A percentile compares a stretch with the other conserved stretches of the same genome.
phyloP scores from a whole-genome alignment of 2,888 invertebrate genomes.

The Malthinus seriepunctatus region DNA sequence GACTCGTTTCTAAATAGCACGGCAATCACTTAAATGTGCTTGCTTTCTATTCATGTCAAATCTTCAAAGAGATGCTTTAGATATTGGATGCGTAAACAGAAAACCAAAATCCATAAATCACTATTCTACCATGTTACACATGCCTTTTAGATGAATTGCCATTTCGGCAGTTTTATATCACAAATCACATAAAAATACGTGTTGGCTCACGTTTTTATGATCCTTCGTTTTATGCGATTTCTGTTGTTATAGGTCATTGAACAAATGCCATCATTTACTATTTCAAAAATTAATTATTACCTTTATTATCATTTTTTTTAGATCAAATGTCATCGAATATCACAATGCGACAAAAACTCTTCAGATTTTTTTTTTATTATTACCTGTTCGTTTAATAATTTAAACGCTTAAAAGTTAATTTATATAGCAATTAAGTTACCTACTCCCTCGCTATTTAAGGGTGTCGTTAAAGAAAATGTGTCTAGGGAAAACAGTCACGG shows the following conservation, averaged over 20 bases:
- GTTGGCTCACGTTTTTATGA: constrained; percentile 3
- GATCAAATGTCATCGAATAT: too few species aligned
- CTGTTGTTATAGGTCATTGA: neutral
- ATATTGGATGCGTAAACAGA: constrained; percentile 44
- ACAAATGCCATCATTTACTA: neutral
- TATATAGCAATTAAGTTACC: too few species aligned
- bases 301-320: too few species aligned
- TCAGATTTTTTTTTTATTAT: too few species aligned
- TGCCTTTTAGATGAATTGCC: constrained; percentile 40
- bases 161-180: constrained; percentile 39
- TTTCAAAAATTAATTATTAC: too few species aligned
- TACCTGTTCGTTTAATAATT: too few species aligned
- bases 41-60: constrained; percentile 39
- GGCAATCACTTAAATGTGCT: constrained; percentile 38
- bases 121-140: constrained; percentile 39
- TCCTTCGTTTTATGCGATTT: constrained; percentile 1
- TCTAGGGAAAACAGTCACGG: too few species aligned
- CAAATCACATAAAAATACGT: constrained; percentile 37
- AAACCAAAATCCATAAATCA: constrained; percentile 44
- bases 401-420: too few species aligned
- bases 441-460: too few species aligned
- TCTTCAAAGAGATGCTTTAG: constrained; percentile 40
- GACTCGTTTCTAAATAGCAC: constrained; percentile 18
- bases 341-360: too few species aligned
- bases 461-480: too few species aligned